Evolutionary conservation across 2,113 vertebrate genomes (phyloP).

Genomic region (Mesocricetus auratus): DNA sequence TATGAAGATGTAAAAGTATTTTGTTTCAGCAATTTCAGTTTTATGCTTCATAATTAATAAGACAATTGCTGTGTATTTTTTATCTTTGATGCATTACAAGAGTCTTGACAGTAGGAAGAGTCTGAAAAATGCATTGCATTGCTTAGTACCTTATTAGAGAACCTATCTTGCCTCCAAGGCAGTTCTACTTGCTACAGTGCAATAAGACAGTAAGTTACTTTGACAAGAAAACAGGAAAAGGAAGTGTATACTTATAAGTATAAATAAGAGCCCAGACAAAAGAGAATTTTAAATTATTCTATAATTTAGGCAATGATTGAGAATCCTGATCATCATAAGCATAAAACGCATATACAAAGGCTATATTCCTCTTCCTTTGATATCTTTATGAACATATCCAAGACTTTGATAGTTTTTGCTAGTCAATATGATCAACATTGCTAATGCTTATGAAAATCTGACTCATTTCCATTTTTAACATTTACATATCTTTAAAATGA

Average conservation of each 20-base stretch:
- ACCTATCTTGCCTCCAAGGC: slow-evolving; percentile 64
- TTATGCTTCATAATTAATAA: slow-evolving; percentile 77
- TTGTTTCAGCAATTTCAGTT: slow-evolving; percentile 68
- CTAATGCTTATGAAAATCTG: slow-evolving; percentile 38
- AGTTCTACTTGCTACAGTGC: slow-evolving; percentile 67
- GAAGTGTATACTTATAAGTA: slow-evolving; percentile 73
- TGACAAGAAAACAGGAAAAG: slow-evolving; percentile 65
- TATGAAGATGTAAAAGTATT: slow-evolving; percentile 57
- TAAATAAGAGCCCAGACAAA: slow-evolving; percentile 63
- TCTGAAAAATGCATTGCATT: slow-evolving; percentile 69
- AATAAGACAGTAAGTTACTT: slow-evolving; percentile 71
- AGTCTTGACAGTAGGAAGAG: slow-evolving; percentile 64
- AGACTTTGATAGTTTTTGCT: slow-evolving; percentile 62
- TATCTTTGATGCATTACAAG: slow-evolving; percentile 61
- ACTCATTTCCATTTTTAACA: slow-evolving; percentile 67
- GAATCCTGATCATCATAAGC: slow-evolving; percentile 57
- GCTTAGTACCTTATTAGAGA: slow-evolving; percentile 68
- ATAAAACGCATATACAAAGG: slow-evolving; percentile 62
- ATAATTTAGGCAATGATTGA: slow-evolving; percentile 72
- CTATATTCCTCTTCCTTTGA: slow-evolving; percentile 71
- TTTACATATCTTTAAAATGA: slow-evolving; percentile 64
- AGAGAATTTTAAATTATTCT: slow-evolving; percentile 69
- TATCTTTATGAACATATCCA: slow-evolving; percentile 71
- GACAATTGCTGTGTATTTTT: slow-evolving; percentile 42
- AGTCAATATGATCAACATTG: slow-evolving; percentile 62